phyloP scores from a whole-genome alignment of 2,113 vertebrate species.

The Isichthys henryi region DNA sequence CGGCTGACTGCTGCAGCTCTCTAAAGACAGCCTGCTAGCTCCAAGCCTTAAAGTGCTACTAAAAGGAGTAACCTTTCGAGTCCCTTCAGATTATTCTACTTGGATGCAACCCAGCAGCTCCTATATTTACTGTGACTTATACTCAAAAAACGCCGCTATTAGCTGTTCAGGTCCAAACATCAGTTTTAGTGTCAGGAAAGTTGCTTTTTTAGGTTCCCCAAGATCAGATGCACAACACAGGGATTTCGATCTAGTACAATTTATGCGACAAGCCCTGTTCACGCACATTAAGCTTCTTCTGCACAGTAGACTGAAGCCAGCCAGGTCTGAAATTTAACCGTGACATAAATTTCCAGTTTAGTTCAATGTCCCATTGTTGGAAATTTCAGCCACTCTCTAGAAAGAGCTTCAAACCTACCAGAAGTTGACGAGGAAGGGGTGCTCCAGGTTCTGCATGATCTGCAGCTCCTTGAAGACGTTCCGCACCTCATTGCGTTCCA shows the following conservation, averaged over 20 bases:
- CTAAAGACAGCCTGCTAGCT: constrained; percentile 25
- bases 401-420: constrained; percentile 66
- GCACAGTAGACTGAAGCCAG: neutral
- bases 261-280: neutral
- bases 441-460: constrained; percentile 95
- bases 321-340: neutral
- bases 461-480: constrained; percentile 96
- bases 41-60: constrained; percentile 41
- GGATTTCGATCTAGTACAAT: neutral
- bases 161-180: constrained; percentile 19
- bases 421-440: constrained; percentile 92
- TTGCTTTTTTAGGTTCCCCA: neutral
- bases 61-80: constrained; percentile 47
- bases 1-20: constrained; percentile 54
- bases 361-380: neutral
- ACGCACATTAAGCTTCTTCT: neutral
- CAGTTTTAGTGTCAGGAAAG: neutral
- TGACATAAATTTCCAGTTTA: neutral
- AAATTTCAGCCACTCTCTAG: neutral
- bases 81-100: constrained; percentile 26
- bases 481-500: constrained; percentile 91
- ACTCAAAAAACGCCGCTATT: constrained; percentile 14
- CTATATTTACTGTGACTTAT: neutral
- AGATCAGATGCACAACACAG: neutral
- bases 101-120: constrained; percentile 27